These are phyloP conservation scores for Drosophila neoperkinsi DNA, from an alignment of 2,888 invertebrate genomes.

Conservation along the genomic window DNA sequence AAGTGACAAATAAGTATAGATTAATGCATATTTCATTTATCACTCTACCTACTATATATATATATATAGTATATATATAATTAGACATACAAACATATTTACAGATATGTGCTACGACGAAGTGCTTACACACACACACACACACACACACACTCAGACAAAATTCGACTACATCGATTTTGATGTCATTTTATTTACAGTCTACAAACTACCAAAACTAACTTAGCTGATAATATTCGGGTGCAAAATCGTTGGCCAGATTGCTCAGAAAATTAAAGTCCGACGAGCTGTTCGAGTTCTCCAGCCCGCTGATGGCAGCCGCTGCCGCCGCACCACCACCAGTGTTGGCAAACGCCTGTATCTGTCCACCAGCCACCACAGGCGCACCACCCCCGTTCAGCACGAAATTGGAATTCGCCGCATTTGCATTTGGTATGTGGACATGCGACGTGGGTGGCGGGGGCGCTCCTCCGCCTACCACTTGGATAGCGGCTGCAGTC, in stretches of 20 bases:
- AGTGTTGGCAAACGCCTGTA: constrained; percentile 64
- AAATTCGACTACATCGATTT: constrained; percentile 49
- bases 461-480: constrained; percentile 60
- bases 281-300: constrained; percentile 96
- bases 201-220: constrained; percentile 80
- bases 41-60: constrained; percentile 37
- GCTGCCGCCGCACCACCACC: constrained; percentile 75
- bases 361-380: constrained; percentile 36
- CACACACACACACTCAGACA: constrained; percentile 24
- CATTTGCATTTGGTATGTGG: constrained; percentile 56
- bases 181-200: constrained; percentile 50
- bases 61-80: constrained; percentile 1
- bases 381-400: constrained; percentile 51
- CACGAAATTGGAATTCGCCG: constrained; percentile 58
- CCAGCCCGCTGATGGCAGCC: constrained; percentile 88
- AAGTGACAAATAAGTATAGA: constrained; percentile 11
- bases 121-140: constrained; percentile 28
- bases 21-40: constrained; percentile 26
- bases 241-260: constrained; percentile 96
- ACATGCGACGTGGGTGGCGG: constrained; percentile 83
- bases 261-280: constrained; percentile 97
- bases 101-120: constrained; percentile 57
- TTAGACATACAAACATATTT: constrained; percentile 48
- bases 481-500: constrained; percentile 47
- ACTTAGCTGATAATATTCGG: constrained; percentile 91